Evolutionary conservation across 2,113 vertebrate species (phyloP).

Genomic region (Brachyhypopomus occidentalis): DNA sequence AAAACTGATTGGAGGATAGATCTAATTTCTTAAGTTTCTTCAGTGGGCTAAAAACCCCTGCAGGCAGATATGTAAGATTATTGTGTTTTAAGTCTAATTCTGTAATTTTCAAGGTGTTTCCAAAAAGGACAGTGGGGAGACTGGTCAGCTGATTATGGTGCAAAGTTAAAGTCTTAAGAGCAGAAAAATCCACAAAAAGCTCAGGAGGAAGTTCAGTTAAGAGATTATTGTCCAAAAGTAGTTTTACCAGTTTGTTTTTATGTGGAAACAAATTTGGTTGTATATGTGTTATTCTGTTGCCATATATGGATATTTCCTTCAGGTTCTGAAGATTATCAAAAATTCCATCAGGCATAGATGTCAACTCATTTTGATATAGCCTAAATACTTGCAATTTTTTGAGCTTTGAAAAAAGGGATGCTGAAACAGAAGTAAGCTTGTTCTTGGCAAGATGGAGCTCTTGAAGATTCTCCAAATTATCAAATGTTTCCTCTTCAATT

Average conservation of each 20-base stretch:
- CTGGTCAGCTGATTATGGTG: slow-evolving; percentile 66
- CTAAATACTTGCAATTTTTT: slow-evolving; percentile 63
- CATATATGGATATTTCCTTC: slow-evolving; percentile 69
- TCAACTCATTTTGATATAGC: slow-evolving; percentile 77
- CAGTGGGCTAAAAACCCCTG: slow-evolving; percentile 67
- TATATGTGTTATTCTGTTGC: slow-evolving; percentile 71
- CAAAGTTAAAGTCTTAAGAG: slow-evolving; percentile 68
- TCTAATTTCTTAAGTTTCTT: slow-evolving; percentile 69
- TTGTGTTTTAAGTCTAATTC: slow-evolving; percentile 75
- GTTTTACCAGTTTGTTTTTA: slow-evolving; percentile 70
- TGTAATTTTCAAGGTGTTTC: slow-evolving; percentile 62
- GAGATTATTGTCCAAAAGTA: slow-evolving; percentile 66
- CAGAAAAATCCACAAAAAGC: slow-evolving; percentile 73
- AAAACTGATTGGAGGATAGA: slow-evolving; percentile 74
- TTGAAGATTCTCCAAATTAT: slow-evolving; percentile 70
- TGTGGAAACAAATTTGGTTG: slow-evolving; percentile 71
- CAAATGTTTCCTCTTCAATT: slow-evolving; percentile 77
- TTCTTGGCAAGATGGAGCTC: slow-evolving; percentile 76
- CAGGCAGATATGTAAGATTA: slow-evolving; percentile 66
- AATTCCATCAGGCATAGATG: slow-evolving; percentile 68
- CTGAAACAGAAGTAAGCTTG: slow-evolving; percentile 64
- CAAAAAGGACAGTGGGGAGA: slow-evolving; percentile 73
- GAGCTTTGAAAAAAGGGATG: slow-evolving; percentile 71
- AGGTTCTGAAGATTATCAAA: slow-evolving; percentile 67
- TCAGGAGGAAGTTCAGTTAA: slow-evolving; percentile 69